These are phyloP conservation scores for Sphinx pinastri DNA, from an alignment of 2,888 invertebrate species.

Conservation along the genomic window DNA sequence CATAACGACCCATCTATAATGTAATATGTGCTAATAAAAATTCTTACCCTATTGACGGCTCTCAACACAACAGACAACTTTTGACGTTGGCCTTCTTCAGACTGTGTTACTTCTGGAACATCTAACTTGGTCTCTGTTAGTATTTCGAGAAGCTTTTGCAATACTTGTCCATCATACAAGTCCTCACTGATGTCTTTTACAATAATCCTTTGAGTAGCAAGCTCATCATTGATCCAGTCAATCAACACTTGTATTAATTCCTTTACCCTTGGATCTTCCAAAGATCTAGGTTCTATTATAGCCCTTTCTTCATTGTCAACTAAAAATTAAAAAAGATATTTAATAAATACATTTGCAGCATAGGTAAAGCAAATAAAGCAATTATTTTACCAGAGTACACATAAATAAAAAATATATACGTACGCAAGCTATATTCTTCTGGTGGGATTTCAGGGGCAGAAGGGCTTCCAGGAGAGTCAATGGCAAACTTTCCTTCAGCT, in stretches of 20 bases:
- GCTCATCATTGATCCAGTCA: constrained; percentile 99
- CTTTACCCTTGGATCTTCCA: constrained; percentile 93
- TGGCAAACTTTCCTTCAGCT: constrained; percentile 97
- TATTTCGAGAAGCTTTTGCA: constrained; percentile 91
- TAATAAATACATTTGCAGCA: neutral
- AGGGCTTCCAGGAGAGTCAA: constrained; percentile 97
- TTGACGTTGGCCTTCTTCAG: constrained; percentile 98
- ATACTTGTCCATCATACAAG: constrained; percentile 96
- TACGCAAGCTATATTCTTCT: constrained; percentile 95
- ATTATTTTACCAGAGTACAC: neutral
- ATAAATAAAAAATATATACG: constrained; percentile 50
- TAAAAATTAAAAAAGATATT: constrained; percentile 56
- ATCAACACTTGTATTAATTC: constrained; percentile 94
- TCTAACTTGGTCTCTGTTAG: constrained; percentile 95
- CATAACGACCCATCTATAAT: too few relatives aligned
- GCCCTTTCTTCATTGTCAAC: constrained; percentile 99
- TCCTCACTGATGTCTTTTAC: constrained; percentile 98
- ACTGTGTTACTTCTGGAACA: constrained; percentile 99
- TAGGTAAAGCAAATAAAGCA: neutral
- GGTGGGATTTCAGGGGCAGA: constrained; percentile 94
- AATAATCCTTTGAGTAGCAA: constrained; percentile 97
- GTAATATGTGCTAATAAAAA: too few relatives aligned
- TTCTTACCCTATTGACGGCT: constrained; percentile 91
- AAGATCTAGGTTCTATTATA: constrained; percentile 95
- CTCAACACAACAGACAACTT: constrained; percentile 95